Evolutionary conservation across 2,888 invertebrate species (phyloP).

Genomic region (Polylopha cassiicola): DNA sequence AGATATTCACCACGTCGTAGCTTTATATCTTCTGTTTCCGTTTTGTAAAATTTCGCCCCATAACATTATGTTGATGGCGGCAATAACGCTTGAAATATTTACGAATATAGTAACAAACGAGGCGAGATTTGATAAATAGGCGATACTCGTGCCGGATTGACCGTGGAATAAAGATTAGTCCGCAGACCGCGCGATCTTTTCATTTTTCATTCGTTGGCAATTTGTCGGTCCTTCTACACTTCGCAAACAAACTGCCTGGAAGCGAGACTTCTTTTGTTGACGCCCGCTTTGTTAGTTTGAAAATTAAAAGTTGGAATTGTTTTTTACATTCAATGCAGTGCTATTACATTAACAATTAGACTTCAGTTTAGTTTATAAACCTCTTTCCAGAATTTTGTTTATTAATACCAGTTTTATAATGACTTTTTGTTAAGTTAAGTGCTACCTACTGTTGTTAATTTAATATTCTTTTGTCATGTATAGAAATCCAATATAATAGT

Average conservation of each 20-base stretch:
- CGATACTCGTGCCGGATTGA: conserved; percentile 60
- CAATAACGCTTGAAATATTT: conserved; percentile 76
- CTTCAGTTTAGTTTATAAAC: no score
- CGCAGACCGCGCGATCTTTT: conserved; percentile 26
- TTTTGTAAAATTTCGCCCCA: conserved; percentile 73
- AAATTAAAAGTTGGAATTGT: conserved; percentile 8
- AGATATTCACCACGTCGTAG: conserved; percentile 53
- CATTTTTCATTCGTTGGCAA: conserved; percentile 36
- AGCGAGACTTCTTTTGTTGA: conserved; percentile 22
- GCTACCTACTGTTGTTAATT: no score
- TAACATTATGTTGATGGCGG: conserved; percentile 75
- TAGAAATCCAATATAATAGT: no score
- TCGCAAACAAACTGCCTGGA: conserved; percentile 25
- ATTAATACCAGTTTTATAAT: no score
- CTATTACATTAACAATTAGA: no score
- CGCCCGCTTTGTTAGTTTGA: conserved; percentile 16
- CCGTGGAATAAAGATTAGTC: conserved; percentile 63
- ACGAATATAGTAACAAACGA: conserved; percentile 74
- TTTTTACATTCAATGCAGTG: neutral
- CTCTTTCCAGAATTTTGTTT: no score
- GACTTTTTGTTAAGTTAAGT: no score
- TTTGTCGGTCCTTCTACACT: conserved; percentile 19
- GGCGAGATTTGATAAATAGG: conserved; percentile 64
- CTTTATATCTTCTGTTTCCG: conserved; percentile 72
- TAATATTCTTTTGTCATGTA: no score